Conservation (phyloP, 2,888 invertebrate genomes). For the Epiblema foenella region DNA sequence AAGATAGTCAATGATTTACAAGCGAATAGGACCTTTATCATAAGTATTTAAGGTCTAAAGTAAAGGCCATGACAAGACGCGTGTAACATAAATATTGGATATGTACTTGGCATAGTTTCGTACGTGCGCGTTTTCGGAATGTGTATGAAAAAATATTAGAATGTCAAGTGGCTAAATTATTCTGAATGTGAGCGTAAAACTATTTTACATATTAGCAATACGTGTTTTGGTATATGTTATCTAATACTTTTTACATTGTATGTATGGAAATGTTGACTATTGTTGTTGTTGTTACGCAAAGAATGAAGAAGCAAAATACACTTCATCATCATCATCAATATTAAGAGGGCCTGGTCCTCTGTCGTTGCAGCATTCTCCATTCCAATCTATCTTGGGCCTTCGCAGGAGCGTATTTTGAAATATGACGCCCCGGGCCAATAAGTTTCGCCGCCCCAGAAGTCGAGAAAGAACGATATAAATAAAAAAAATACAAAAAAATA, state of each 20-base stretch:
- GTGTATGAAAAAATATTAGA: slow-evolving; percentile 28
- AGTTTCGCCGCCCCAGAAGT: too few relatives aligned
- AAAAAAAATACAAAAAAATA: too few relatives aligned
- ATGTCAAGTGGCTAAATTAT: slow-evolving; percentile 20
- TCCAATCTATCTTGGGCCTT: too few relatives aligned
- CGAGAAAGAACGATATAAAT: too few relatives aligned
- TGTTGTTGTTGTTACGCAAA: neutral
- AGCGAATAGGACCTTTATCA: slow-evolving; percentile 14
- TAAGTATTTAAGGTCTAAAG: slow-evolving; percentile 18
- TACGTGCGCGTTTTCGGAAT: slow-evolving; percentile 26
- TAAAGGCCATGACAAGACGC: slow-evolving; percentile 9
- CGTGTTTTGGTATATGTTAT: slow-evolving; percentile 10
- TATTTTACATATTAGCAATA: slow-evolving; percentile 11
- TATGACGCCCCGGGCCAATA: too few relatives aligned
- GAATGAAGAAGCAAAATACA: neutral
- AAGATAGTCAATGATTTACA: slow-evolving; percentile 14
- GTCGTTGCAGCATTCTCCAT: too few relatives aligned
- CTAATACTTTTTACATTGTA: neutral
- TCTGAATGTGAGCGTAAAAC: slow-evolving; percentile 1
- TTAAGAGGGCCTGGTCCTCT: too few relatives aligned
- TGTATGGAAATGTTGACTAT: neutral
- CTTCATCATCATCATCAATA: too few relatives aligned
- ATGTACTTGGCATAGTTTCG: slow-evolving; percentile 37
- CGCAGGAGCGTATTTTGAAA: too few relatives aligned
- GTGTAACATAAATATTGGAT: slow-evolving; percentile 23